Evolutionary conservation across 2,113 vertebrate genomes (phyloP).

Genomic region (Glareola pratincola): DNA sequence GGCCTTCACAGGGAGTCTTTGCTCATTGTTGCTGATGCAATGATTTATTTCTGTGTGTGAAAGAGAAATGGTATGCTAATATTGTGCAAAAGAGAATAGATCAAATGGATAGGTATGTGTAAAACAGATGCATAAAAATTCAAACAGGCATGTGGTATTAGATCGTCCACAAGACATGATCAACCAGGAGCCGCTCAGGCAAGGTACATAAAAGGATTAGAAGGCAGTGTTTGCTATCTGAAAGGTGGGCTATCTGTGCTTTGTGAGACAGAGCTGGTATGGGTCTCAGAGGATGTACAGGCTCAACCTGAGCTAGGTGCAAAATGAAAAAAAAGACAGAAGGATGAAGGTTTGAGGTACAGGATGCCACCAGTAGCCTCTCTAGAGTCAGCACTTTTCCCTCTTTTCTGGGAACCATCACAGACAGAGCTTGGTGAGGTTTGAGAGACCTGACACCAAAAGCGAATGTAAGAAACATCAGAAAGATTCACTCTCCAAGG

Average conservation of each 20-base stretch:
- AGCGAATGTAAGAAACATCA: not conserved
- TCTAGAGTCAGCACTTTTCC: not conserved
- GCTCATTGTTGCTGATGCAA: not conserved
- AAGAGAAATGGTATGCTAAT: not conserved
- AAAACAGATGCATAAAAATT: not conserved
- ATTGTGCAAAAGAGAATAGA: not conserved
- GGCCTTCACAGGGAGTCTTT: not conserved
- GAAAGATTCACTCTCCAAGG: not conserved
- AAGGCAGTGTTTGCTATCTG: not conserved
- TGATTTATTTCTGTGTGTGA: not conserved
- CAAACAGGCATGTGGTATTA: not conserved
- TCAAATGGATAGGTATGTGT: not conserved
- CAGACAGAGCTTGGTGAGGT: not conserved
- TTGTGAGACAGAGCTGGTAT: not conserved
- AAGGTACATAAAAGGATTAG: not conserved
- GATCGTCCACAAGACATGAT: not conserved
- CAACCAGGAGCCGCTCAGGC: not conserved
- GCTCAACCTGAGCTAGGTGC: not conserved
- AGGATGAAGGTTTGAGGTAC: not conserved
- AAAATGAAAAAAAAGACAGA: not conserved
- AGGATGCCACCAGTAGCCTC: not conserved
- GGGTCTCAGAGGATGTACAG: too few relatives aligned
- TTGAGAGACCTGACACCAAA: not conserved
- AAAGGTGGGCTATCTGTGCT: fast-evolving
- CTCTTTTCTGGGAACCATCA: not conserved